phyloP scores from a whole-genome alignment of 2,113 vertebrate genomes.

The Chroicocephalus ridibundus region DNA sequence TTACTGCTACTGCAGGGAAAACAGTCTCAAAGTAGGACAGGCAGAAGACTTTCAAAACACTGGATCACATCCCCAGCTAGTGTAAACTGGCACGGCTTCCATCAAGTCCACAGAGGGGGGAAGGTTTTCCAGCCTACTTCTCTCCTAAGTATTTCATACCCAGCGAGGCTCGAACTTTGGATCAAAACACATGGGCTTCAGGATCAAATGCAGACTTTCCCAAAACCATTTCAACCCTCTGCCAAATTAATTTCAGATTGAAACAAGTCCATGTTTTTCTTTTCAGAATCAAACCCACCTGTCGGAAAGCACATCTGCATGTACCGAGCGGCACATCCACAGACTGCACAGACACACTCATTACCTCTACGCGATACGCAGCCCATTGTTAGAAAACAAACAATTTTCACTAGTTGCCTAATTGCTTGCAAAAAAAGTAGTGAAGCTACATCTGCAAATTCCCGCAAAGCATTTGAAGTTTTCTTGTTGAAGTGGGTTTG shows the following conservation, averaged over 20 bases:
- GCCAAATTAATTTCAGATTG: slow-evolving; percentile 38
- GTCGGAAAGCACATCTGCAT: slow-evolving; percentile 11
- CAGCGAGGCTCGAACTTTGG: background rate
- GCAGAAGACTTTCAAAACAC: background rate
- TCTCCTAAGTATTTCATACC: background rate
- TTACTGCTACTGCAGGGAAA: background rate
- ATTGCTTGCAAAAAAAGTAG: background rate
- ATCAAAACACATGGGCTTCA: background rate
- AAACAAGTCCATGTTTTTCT: slow-evolving; percentile 22
- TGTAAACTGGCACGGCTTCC: background rate
- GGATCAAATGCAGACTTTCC: slow-evolving; percentile 9
- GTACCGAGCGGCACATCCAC: background rate
- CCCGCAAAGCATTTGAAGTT: background rate
- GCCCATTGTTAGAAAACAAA: background rate
- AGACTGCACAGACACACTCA: fast-evolving
- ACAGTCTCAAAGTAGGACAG: background rate
- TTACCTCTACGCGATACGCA: background rate
- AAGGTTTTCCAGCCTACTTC: background rate
- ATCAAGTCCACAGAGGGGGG: background rate
- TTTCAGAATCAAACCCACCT: slow-evolving; percentile 56
- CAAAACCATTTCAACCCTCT: background rate
- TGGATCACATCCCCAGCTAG: background rate
- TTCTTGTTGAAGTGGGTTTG: background rate
- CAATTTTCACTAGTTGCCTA: background rate
- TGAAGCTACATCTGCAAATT: background rate